Base-by-base conservation (phyloP, 2,797 vertebrate genomes). In the Characodon lateralis region DNA sequence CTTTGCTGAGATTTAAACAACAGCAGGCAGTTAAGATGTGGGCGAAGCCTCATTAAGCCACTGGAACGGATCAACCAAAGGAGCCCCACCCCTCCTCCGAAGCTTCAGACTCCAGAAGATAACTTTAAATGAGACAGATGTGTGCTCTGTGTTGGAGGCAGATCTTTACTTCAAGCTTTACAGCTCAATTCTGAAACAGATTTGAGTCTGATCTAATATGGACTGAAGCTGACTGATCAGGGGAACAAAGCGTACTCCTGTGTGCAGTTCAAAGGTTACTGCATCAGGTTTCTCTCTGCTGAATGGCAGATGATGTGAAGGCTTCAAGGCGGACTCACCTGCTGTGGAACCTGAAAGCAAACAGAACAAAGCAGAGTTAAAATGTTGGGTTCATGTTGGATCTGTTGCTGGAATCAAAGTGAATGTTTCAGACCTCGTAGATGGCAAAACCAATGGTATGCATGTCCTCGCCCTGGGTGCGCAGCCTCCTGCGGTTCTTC, bases 391-490 rank as follows among this genome's bases (percentile, higher is more conserved):
- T 43, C 24, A 4, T 12, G 13, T 1, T 13, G 9, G 74, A 26
- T 26, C 50, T n/a, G 61, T 9, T 39, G 22, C 18, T 14, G 31
- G 12, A n/a, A 28, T n/a, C n/a, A 2, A 12, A 8, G 43, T 1
- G 55, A n/a, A 35, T 0, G 18, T 13, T n/a, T 20, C 76, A 31
- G 9, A 93, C 96, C 96, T 95, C 89, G 24, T 96, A 96, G 83
- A 97, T 79, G 0, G 96, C 94, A 3, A 93, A 98, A 24, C 97
- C 96, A 0, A 98, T 94, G 3, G 95, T 97, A 71, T 97, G 94
- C 94, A 96, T 92, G 84, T 90, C 95, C 86, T 96, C 95, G 2
- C 97, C 97, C 0, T 93, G 81, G 77, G 93, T 96, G 14, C 93
- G 94, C 63, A 93, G 80, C 76, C 93, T 96, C 13, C 93, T 94